A percentile compares a stretch with the other conserved stretches of the same genome.
Conservation (phyloP, 2,888 invertebrate genomes). For the Drosophila colorata region DNA sequence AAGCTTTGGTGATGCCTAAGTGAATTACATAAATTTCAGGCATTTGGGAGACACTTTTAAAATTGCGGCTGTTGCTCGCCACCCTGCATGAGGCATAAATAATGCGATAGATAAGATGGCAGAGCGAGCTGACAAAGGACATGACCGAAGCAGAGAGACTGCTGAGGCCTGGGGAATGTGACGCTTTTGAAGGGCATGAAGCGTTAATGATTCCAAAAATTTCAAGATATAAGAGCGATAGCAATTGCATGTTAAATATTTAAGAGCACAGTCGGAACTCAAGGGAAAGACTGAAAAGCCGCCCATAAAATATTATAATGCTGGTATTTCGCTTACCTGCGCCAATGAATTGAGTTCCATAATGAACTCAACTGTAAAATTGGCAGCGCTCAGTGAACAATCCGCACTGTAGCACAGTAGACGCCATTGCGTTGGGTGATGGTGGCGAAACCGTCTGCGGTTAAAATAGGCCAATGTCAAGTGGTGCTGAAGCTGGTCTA, state of each 20-base stretch:
- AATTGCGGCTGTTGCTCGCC: constrained; percentile 40
- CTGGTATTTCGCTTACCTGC: constrained; percentile 53
- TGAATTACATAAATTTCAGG: constrained; percentile 26
- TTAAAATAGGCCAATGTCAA: constrained; percentile 30
- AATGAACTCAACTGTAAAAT: constrained; percentile 74
- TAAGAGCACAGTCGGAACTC: constrained; percentile 42
- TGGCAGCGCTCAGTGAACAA: constrained; percentile 51
- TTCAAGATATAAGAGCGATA: constrained; percentile 30
- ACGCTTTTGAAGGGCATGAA: constrained; percentile 49
- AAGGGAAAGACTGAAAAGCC: constrained; percentile 6
- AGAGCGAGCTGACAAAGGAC: neutral
- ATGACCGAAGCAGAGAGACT: neutral
- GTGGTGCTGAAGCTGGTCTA: constrained; percentile 7
- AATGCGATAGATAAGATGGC: constrained; percentile 49
- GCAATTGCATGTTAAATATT: constrained; percentile 74
- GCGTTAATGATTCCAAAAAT: constrained; percentile 63
- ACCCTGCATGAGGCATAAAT: constrained; percentile 66
- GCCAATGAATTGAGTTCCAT: constrained; percentile 54
- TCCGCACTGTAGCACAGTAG: constrained; percentile 11
- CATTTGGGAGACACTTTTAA: constrained; percentile 60
- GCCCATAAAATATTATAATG: constrained; percentile 55
- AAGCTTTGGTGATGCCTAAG: constrained; percentile 13
- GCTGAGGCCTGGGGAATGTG: constrained; percentile 26
- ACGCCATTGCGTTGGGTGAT: neutral
- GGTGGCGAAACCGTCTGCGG: constrained; percentile 52